Base-by-base conservation (phyloP, 2,113 vertebrate genomes). In the Mungos mungo region DNA sequence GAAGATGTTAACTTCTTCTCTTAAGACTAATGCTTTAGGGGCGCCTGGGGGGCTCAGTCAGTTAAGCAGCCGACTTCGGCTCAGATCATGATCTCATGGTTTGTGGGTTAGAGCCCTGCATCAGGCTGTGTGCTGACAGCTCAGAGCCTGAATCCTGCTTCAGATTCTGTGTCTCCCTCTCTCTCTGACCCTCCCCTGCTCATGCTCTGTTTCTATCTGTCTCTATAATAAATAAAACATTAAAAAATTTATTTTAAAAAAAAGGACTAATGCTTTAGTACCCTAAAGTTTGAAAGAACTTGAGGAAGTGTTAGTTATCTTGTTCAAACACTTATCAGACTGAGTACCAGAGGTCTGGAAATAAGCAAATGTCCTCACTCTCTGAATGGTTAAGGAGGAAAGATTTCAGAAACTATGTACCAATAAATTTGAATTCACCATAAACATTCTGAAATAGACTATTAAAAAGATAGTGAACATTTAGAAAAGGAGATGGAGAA, bases 401-500 rank as follows among this genome's bases (percentile, higher is more conserved):
- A 33, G 38, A 88, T 71, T 71, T 27, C 29, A 83, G 52, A 77
- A 86, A 60, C 52, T 66, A 10, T 74, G 6, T 45, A 29, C 21
- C 25, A 57, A 33, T 86, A 86, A 74, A 50, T 35, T 66, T 80
- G 45, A 90, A 27, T 86, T 31, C 18, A 96, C 47, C 18, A 71
- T 57, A 38, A 76, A 95, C 38, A 60, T 93, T 69, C 89, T 93
- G 68, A 93, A 87, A 50, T 19, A 68, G 12, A 92, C 31, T 84
- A 63, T 88, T 84, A 63, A 84, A n/a, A 19, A 84, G 23, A 83
- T 68, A 92, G 38, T 81, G 13, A 65, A 23, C 35, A 88, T 65
- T 92, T 66, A 93, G 52, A 91, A 94, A 84, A 94, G 47, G 27
- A 94, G 88, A 71, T 54, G 14, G 25, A 83, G n/a, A 87, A 86